Conservation (phyloP, 2,888 invertebrate genomes). For the Aquatica leii region DNA sequence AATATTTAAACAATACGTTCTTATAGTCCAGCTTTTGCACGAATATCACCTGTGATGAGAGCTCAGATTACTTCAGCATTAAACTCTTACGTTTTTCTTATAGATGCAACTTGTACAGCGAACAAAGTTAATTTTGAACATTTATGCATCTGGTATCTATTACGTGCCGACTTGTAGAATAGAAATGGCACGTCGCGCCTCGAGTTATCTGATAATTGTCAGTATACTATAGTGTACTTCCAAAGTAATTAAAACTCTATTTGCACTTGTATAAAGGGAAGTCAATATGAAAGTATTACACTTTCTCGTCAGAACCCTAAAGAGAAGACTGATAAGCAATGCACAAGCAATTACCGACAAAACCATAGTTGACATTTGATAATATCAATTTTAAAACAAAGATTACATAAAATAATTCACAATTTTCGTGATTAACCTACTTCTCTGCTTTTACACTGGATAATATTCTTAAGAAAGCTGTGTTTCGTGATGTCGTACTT, state of each 20-base stretch:
- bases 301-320: too few relatives aligned
- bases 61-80: not conserved
- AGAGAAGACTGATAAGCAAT: too few relatives aligned
- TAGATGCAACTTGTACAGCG: constrained; percentile 34
- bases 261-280: constrained; percentile 2
- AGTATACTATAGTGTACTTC: constrained; percentile 23
- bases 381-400: too few relatives aligned
- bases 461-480: too few relatives aligned
- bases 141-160: constrained; percentile 9
- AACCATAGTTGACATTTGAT: too few relatives aligned
- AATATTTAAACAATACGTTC: constrained; percentile 6
- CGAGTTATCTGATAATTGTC: constrained; percentile 29
- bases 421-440: too few relatives aligned
- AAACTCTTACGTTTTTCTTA: constrained; percentile 26
- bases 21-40: not conserved
- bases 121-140: constrained; percentile 7
- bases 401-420: too few relatives aligned
- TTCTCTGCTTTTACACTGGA: too few relatives aligned
- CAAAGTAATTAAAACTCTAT: constrained; percentile 25
- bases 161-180: constrained; percentile 15
- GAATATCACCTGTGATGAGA: constrained; percentile 8
- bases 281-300: not conserved
- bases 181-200: constrained; percentile 34
- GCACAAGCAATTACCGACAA: too few relatives aligned
- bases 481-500: too few relatives aligned